Evolutionary conservation across 2,113 vertebrate species (phyloP), one percentile per base, ranked within the genome.

Genomic region (Bubalus kerabau): DNA sequence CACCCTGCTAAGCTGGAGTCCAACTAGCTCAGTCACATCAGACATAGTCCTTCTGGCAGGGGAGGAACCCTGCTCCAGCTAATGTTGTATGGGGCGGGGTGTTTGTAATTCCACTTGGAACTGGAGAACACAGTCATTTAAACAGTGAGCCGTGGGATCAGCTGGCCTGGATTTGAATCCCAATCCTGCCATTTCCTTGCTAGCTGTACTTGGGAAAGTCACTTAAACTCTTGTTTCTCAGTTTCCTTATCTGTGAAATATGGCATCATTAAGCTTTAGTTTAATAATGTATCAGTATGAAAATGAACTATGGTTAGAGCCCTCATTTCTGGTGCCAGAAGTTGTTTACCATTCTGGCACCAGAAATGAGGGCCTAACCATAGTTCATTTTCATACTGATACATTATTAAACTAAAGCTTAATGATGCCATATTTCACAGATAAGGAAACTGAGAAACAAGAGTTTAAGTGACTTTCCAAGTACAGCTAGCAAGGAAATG

Each of bases 141-240:
- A 87, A 24, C 19, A 54, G 30, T 6, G 32, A 54, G 30, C 13
- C 83, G 40, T 90, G 62, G 67, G 36, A 48, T 46, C 54, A 19
- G 40, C 36, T 7, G 26, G 15, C 17, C 10, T 50, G 56, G 71
- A 21, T 50, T 21, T 54, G 32, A 96, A 91, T 54, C 40, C 48
- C 24, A 8, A 3, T 21, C 46, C 43, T 28, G 26, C 60, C 24
- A 13, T 90, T 87, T 71, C 52, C 57, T 96, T 36, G 54, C 56
- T 71, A 40, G 59, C 4, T 56, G 6, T 76, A 24, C 92, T 97
- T 95, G 19, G 59, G 46, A 74, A 95, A 84, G 62, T 93, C 64
- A 28, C 80, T 89, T 80, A 32, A 57, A 40, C 48, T 67, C 64
- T 74, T 36, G 11, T 60, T 93, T 93, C 85, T 91, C 62, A 6